Conservation (phyloP, 2,113 vertebrate genomes). For the Scatophagus argus region DNA sequence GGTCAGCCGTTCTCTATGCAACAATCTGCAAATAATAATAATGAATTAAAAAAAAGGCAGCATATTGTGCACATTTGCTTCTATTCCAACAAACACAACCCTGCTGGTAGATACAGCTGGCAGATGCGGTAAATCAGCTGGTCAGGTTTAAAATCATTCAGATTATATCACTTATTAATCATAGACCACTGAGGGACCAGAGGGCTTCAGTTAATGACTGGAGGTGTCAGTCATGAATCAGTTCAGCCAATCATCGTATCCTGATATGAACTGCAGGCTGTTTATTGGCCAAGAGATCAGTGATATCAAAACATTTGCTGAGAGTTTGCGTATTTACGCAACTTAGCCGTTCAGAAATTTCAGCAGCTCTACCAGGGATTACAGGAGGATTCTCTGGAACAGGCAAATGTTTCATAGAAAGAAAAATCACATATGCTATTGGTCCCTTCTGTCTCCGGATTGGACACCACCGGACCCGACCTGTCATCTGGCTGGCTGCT, state of each 20-base stretch:
- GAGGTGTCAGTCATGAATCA: not conserved
- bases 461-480: constrained; percentile 15
- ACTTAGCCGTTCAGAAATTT: not conserved
- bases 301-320: not conserved
- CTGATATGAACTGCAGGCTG: constrained; percentile 7
- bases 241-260: not conserved
- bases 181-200: not conserved
- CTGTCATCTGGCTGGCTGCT: constrained; percentile 35
- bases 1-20: not conserved
- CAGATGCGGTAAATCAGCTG: not conserved
- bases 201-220: not conserved
- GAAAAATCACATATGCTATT: constrained; percentile 12
- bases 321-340: not conserved
- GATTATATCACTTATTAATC: not conserved
- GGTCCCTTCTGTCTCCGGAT: not conserved
- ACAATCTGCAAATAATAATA: not conserved
- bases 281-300: constrained; percentile 6
- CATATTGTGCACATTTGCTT: not conserved
- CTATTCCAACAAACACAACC: not conserved
- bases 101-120: too few species aligned
- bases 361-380: constrained; percentile 6
- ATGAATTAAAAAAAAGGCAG: not conserved
- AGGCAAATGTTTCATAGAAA: constrained; percentile 8
- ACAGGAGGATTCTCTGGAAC: not conserved
- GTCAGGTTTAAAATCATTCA: not conserved